Conservation (phyloP, 1,140 invertebrate species). For the Polypedilum vanderplanki region DNA sequence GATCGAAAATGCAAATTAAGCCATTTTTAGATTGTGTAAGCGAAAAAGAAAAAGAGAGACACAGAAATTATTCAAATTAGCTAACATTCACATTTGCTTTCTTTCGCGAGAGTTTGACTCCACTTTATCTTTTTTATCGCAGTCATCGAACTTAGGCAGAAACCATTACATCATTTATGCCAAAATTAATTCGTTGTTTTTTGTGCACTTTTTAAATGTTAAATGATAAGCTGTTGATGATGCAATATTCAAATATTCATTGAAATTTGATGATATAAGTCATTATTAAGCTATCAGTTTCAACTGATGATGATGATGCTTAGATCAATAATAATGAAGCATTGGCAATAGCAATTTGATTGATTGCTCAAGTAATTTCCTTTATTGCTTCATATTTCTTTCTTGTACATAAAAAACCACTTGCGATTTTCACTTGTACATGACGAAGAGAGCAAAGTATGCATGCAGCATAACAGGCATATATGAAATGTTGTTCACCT, state of each 20-base stretch:
- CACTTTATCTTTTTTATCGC: background rate
- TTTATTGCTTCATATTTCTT: background rate
- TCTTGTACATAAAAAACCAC: background rate
- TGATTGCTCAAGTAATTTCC: background rate
- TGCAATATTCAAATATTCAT: background rate
- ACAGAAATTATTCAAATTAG: background rate
- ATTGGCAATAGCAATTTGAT: background rate
- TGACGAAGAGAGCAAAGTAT: background rate
- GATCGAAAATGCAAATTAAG: background rate
- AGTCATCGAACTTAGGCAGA: background rate
- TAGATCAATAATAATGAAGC: no score
- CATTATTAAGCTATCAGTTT: no score
- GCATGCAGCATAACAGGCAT: background rate
- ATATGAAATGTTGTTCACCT: constrained; percentile 28
- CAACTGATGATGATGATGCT: no score
- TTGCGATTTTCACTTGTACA: constrained; percentile 16
- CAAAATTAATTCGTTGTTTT: background rate
- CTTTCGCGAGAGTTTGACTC: background rate
- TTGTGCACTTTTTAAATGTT: background rate
- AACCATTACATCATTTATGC: background rate
- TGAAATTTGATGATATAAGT: background rate
- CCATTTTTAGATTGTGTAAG: background rate
- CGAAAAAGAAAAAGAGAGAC: background rate
- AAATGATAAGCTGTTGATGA: no score
- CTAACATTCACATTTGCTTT: background rate